Evolutionary conservation across 2,797 vertebrate species (phyloP).

Genomic region (Holocentrus rufus): DNA sequence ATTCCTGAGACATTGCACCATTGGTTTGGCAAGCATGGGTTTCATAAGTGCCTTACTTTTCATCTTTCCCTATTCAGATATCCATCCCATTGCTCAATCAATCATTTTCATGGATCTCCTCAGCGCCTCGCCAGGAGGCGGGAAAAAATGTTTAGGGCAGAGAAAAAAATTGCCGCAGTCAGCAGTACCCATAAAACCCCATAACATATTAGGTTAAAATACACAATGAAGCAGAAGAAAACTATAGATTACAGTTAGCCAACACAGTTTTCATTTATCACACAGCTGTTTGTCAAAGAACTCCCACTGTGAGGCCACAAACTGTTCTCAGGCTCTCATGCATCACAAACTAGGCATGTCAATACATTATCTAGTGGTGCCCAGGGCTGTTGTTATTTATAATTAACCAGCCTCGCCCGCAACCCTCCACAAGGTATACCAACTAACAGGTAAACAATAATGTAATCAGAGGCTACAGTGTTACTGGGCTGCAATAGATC

Average conservation of each 20-base stretch:
- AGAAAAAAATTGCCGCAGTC: constrained; percentile 58
- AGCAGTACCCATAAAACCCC: constrained; percentile 58
- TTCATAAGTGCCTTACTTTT: constrained; percentile 29
- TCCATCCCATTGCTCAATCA: constrained; percentile 48
- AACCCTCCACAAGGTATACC: constrained; percentile 35
- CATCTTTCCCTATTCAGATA: constrained; percentile 50
- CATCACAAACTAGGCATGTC: constrained; percentile 52
- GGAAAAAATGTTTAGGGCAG: constrained; percentile 43
- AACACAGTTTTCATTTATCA: constrained; percentile 68
- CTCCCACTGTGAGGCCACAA: constrained; percentile 32
- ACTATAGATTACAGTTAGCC: constrained; percentile 66
- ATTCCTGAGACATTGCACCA: neutral
- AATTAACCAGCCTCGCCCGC: constrained; percentile 63
- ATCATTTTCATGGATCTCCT: constrained; percentile 60
- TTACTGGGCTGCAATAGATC: constrained; percentile 56
- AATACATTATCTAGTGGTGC: constrained; percentile 59
- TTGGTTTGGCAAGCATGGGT: constrained; percentile 16
- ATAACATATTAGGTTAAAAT: constrained; percentile 58
- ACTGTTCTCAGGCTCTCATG: constrained; percentile 40
- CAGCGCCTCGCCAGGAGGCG: constrained; percentile 33
- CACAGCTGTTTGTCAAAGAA: constrained; percentile 52
- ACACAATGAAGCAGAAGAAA: constrained; percentile 61
- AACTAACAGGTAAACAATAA: constrained; percentile 62
- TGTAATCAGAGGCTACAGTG: constrained; percentile 38
- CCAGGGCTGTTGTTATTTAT: constrained; percentile 67